Conservation (phyloP, 2,113 vertebrate species). For the Oxyruncus cristatus region DNA sequence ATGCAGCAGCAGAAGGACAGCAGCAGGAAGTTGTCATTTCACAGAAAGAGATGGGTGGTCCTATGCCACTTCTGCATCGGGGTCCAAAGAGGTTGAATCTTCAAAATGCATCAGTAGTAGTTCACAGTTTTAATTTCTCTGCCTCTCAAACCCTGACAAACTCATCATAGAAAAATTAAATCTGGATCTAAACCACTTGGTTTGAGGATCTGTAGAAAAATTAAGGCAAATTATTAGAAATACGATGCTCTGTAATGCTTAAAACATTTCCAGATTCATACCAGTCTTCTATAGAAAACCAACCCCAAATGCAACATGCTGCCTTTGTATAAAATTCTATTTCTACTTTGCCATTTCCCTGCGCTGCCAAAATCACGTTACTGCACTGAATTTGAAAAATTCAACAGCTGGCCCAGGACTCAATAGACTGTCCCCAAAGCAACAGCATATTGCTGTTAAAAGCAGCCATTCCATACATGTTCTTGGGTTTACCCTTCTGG, state of each 20-base stretch:
- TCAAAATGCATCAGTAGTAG: neutral
- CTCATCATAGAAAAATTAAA: neutral
- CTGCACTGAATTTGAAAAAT: neutral
- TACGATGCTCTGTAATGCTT: neutral
- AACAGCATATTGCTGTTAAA: neutral
- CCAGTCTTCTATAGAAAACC: neutral
- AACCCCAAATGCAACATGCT: neutral
- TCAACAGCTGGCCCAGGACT: neutral
- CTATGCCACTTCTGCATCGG: neutral
- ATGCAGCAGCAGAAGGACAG: neutral
- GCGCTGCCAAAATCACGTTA: neutral
- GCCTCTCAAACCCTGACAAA: neutral
- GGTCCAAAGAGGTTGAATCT: neutral
- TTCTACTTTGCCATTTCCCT: neutral
- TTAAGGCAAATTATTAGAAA: neutral
- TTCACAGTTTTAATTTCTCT: neutral
- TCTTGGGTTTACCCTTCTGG: neutral
- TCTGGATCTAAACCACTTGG: neutral
- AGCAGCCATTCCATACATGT: neutral
- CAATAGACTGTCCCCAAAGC: neutral
- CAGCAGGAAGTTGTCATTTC: neutral
- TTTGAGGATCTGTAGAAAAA: neutral
- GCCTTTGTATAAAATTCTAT: neutral
- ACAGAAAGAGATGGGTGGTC: neutral
- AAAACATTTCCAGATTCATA: neutral